Evolutionary conservation across 2,113 vertebrate genomes (phyloP), one percentile per base, ranked within the genome.

Genomic region (Crotophaga sulcirostris): DNA sequence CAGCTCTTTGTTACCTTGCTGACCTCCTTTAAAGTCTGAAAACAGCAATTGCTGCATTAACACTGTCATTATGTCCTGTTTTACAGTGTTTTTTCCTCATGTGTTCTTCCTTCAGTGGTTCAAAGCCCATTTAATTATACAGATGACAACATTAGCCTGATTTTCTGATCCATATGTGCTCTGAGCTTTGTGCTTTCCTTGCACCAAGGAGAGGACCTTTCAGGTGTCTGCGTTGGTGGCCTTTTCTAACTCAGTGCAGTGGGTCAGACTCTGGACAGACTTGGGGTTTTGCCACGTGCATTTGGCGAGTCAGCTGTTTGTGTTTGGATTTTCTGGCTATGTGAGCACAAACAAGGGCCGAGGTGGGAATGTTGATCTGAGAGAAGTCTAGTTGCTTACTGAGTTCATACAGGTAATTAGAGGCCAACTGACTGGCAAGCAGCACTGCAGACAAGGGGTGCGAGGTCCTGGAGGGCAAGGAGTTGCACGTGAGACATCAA

Each of bases 381-480:
- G 69, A 74, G 68, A 38, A 62, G 10, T 40, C 47, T 33, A 21
- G 19, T 44, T 24, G 7, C 44, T 74, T 36, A 0, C 13, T n/a
- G 60, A 19, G 17, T 49, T 81, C 67, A 13, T 40, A n/a, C 16
- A 31, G 63, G 34, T 78, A 8, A 0, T 52, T 36, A 34, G 68
- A 19, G 42, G 24, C 40, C 1, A 2, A 3, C 6, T 13, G 36
- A 9, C 59, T 31, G 55, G 29, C 51, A 40, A 66, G 23, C 34
- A 56, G 38, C 73, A 2, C 5, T 62, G 36, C 36, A 62, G 56
- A 3, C 3, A 19, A 11, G 33, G 44, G 34, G 20, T 0, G 0
- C 15, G 63, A 33, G 20, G n/a, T 80, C 38, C 28, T 34, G 60
- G 33, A 74, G 67, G 54, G 58, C 38, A 31, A 1, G 1, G 3